Evolutionary conservation across 2,113 vertebrate genomes (phyloP), one percentile per base, ranked within the genome.

Genomic region (Esox niger): DNA sequence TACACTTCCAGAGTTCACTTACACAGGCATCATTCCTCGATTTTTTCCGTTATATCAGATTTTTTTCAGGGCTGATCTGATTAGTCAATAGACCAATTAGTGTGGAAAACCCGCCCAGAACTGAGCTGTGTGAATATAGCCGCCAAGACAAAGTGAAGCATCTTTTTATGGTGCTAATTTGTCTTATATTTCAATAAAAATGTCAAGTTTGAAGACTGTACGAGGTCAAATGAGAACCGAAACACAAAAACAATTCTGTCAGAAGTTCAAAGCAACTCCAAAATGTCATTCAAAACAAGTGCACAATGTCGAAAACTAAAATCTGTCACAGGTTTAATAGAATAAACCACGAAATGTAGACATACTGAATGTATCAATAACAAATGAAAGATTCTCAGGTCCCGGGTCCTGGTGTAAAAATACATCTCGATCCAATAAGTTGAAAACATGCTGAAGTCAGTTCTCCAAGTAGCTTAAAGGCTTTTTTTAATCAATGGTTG

Each of bases 141-240:
- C n/a, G n/a, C n/a, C n/a, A n/a, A n/a, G n/a, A n/a, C n/a, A n/a
- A n/a, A n/a, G n/a, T n/a, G n/a, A n/a, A n/a, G n/a, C n/a, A n/a
- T n/a, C n/a, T n/a, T n/a, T n/a, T 21, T 52, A 52, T 52, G n/a
- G 47, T 52, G n/a, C n/a, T 52, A 52, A 52, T 52, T n/a, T 52
- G n/a, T 52, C 47, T 43, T 43, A 43, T 43, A 52, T n/a, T 23
- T 21, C 2, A 52, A 52, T 52, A 52, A 7, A 52, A 17, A 21
- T 52, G 47, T 15, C n/a, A 2, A 52, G 1, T 21, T n/a, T 52
- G 17, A 52, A 52, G 47, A 52, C 47, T 21, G 47, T 17, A 17
- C 17, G 38, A 52, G n/a, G 47, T 23, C 47, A 21, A 43, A 43
- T 43, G 38, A 33, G n/a, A n/a, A n/a, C n/a, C n/a, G 21, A 8